phyloP scores from a whole-genome alignment of 2,797 vertebrate genomes.

The Sciurus vulgaris region DNA sequence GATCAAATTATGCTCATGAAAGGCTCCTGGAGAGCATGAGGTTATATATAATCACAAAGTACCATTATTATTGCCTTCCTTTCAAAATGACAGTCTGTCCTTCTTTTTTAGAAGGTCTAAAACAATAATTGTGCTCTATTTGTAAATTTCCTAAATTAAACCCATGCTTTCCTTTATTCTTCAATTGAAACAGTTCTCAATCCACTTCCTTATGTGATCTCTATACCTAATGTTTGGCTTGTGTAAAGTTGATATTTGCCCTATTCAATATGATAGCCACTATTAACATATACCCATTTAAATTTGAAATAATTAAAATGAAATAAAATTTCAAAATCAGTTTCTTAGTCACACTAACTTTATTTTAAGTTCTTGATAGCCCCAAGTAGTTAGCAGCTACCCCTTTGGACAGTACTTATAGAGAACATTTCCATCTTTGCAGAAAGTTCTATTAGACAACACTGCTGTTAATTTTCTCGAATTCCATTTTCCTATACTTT shows the following conservation, averaged over 20 bases:
- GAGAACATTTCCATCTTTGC: background rate
- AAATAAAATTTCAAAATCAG: conserved; percentile 32
- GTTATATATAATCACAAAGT: background rate
- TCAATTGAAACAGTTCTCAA: background rate
- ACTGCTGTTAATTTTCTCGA: background rate
- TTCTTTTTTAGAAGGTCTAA: conserved; percentile 5
- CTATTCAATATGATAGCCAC: background rate
- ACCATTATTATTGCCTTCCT: background rate
- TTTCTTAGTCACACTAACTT: background rate
- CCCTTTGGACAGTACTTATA: background rate
- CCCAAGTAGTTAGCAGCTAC: background rate
- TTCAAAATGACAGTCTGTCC: background rate
- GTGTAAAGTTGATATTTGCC: background rate
- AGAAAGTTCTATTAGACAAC: background rate
- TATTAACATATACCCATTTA: background rate
- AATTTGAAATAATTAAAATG: background rate
- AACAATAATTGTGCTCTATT: background rate
- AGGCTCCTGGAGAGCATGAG: background rate
- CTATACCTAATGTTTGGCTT: conserved; percentile 25
- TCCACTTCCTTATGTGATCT: conserved; percentile 28
- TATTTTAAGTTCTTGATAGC: background rate
- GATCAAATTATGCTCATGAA: background rate
- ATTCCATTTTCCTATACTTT: conserved; percentile 11
- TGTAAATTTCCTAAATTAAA: conserved; percentile 43
- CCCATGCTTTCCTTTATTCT: background rate